Evolutionary conservation across 2,797 vertebrate species (phyloP).

Genomic region (Argentina silus): DNA sequence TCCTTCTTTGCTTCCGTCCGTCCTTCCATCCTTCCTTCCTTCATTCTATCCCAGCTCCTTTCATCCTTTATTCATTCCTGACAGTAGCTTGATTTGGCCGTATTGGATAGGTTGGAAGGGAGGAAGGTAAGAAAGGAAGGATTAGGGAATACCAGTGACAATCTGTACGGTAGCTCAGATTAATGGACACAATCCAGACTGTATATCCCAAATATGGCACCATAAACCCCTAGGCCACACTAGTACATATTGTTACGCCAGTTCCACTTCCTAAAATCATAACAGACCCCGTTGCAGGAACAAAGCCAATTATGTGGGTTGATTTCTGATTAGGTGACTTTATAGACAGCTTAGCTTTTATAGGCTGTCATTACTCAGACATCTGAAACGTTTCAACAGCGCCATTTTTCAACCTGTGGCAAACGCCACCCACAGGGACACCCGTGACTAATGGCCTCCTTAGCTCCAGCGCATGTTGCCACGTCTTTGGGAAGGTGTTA

Average conservation of each 20-base stretch:
- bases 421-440: slow-evolving; percentile 66
- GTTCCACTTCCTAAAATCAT: slow-evolving; percentile 37
- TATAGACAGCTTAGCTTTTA: slow-evolving; percentile 70
- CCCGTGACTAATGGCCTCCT: slow-evolving; percentile 64
- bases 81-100: background rate
- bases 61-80: slow-evolving; percentile 8
- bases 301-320: slow-evolving; percentile 39
- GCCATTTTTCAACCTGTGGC: slow-evolving; percentile 74
- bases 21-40: background rate
- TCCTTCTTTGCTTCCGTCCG: slow-evolving; percentile 31
- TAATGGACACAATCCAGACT: background rate
- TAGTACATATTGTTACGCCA: slow-evolving; percentile 19
- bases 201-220: background rate
- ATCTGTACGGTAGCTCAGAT: background rate
- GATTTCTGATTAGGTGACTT: slow-evolving; percentile 67
- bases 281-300: slow-evolving; percentile 33
- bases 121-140: background rate
- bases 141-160: too few relatives aligned
- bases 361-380: slow-evolving; percentile 71
- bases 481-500: slow-evolving; percentile 34
- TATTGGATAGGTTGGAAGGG: background rate
- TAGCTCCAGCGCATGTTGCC: slow-evolving; percentile 61
- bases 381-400: slow-evolving; percentile 68
- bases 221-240: background rate
- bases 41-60: slow-evolving; percentile 14